Evolutionary conservation across 2,113 vertebrate genomes (phyloP), one percentile per base, ranked within the genome.

Genomic region (Brachypteracias leptosomus): DNA sequence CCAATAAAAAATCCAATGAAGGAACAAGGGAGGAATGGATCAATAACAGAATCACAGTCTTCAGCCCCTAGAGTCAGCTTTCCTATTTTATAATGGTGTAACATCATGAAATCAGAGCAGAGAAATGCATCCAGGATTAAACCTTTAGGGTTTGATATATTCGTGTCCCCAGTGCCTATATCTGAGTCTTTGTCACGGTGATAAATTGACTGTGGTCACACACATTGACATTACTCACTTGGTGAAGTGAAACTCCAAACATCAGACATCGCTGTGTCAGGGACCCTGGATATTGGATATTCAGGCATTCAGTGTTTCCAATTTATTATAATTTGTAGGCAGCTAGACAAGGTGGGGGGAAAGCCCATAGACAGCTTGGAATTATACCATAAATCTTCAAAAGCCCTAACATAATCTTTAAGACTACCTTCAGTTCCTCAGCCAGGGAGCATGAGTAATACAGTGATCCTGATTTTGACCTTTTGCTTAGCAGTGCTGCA

Each of bases 301-400:
- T 95, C 62, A 81, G 36, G 66, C 59, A 49, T 92, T 84, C 74
- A 49, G 42, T 75, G 44, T 70, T 92, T 92, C 54, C 82, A 85
- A 71, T 92, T 88, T 83, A 89, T 95, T 96, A 83, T 93, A 87
- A 90, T 97, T 95, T 95, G 89, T 92, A 85, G 92, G 75, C 93
- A 91, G 62, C 68, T 68, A 96, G 89, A 90, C 84, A 71, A 78
- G 80, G 84, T 89, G 33, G 59, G 49, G 31, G 54, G 5, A 91
- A 94, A 88, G 93, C 85, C 84, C 86, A 95, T n/a, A 89, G 84
- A 62, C 79, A 90, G 85, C 89, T 58, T 88, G 91, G 89, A 96
- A 88, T 90, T 83, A 22, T 51, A 58, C 42, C 40, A 52, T 93
- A 95, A 96, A 96, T 95, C 93, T 95, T 51, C 19, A 79, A 74